Conservation (phyloP, 1,140 invertebrate genomes). For the Chironomus striatipennis region DNA sequence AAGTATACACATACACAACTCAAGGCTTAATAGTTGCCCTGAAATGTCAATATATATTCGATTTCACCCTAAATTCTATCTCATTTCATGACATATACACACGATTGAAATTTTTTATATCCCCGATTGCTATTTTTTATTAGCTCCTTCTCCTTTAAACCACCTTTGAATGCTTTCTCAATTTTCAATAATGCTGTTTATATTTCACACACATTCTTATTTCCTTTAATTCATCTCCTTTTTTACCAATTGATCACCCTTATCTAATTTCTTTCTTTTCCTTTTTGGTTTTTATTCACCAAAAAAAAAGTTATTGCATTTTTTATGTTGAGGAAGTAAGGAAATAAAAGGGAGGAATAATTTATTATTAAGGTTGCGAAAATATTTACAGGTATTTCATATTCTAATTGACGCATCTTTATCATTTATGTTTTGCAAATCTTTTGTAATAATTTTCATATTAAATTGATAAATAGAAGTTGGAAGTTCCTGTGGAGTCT, state of each 20-base stretch:
- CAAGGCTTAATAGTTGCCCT: neutral
- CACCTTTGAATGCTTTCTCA: neutral
- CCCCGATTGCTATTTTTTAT: neutral
- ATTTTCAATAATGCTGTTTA: neutral
- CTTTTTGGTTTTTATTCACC: neutral
- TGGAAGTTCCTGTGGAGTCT: no score
- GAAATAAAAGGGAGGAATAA: neutral
- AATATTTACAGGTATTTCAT: conserved; percentile 14
- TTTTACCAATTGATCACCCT: conserved; percentile 12
- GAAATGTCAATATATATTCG: conserved; percentile 20
- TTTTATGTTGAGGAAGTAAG: conserved; percentile 2
- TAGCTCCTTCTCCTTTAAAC: neutral
- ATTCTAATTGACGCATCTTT: conserved; percentile 13
- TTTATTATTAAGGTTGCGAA: conserved; percentile 8
- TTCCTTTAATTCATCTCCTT: neutral
- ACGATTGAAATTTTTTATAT: neutral
- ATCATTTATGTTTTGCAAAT: neutral
- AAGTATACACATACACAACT: neutral
- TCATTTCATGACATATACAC: neutral
- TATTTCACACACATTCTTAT: neutral
- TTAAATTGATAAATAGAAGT: no score
- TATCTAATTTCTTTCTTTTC: neutral
- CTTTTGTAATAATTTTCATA: no score
- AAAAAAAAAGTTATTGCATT: neutral
- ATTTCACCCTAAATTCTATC: neutral